phyloP scores from a whole-genome alignment of 2,888 invertebrate species.

The Conchocele bisecta region DNA sequence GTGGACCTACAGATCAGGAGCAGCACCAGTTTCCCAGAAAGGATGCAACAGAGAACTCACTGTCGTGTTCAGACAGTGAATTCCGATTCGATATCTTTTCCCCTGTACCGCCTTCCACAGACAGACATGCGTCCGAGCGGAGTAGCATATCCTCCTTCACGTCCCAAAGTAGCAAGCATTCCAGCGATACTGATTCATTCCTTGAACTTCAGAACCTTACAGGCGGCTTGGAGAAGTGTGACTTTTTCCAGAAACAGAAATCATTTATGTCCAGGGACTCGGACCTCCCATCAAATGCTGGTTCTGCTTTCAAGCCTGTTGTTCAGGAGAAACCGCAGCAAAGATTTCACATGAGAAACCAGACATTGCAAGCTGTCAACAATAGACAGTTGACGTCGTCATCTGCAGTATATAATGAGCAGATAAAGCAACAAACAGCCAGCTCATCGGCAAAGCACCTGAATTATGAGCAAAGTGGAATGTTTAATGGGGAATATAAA shows the following conservation, averaged over 20 bases:
- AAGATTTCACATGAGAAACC: too few species aligned
- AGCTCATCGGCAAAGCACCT: too few species aligned
- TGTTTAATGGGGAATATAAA: too few species aligned
- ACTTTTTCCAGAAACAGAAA: too few species aligned
- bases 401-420: too few species aligned
- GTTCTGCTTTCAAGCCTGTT: constrained; percentile 51
- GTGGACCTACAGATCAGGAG: background rate
- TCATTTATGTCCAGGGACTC: too few species aligned
- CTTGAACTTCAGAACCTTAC: constrained; percentile 43
- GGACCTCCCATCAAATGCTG: constrained; percentile 1
- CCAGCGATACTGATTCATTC: constrained; percentile 47
- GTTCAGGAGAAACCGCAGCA: constrained; percentile 14
- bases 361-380: too few species aligned
- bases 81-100: constrained; percentile 30
- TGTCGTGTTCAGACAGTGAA: background rate
- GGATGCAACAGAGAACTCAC: background rate
- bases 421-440: too few species aligned
- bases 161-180: constrained; percentile 49
- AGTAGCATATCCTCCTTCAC: constrained; percentile 48
- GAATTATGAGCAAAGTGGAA: too few species aligned
- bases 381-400: too few species aligned
- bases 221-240: constrained; percentile 29
- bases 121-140: constrained; percentile 32
- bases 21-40: background rate
- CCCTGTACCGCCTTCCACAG: constrained; percentile 16